Percentiles rank a stretch among this genome's conserved stretches.
Evolutionary conservation across 2,113 vertebrate genomes (phyloP).

Genomic region (Cochlearius cochlearius): DNA sequence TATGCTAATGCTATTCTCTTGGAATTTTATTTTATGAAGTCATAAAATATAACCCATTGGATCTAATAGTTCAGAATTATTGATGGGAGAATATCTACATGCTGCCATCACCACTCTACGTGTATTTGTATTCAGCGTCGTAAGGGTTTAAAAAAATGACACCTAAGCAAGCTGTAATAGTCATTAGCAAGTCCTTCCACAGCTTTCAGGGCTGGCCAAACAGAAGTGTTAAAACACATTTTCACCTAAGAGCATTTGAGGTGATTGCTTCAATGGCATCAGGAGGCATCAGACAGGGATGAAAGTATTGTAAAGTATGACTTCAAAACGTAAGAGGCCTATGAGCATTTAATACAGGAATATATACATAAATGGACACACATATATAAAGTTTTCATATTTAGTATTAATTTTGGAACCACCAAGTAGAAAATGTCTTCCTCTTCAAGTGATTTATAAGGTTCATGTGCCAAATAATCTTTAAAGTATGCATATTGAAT

Average conservation of each 20-base stretch:
- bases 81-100: background rate
- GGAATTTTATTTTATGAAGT: background rate
- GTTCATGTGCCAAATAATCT: background rate
- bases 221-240: constrained; percentile 57
- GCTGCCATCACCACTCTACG: background rate
- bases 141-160: background rate
- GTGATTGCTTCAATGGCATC: constrained; percentile 3
- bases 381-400: background rate
- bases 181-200: constrained; percentile 28
- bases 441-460: background rate
- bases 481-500: background rate
- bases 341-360: background rate
- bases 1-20: background rate
- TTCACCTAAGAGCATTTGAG: background rate
- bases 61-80: background rate
- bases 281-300: background rate
- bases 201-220: constrained; percentile 36
- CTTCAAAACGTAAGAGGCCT: background rate
- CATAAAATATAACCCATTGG: background rate
- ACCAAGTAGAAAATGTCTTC: background rate
- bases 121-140: background rate
- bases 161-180: background rate
- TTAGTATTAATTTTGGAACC: background rate
- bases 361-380: background rate
- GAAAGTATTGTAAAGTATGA: background rate